Conservation (phyloP, 2,797 vertebrate species). For the Saxicola maurus region DNA sequence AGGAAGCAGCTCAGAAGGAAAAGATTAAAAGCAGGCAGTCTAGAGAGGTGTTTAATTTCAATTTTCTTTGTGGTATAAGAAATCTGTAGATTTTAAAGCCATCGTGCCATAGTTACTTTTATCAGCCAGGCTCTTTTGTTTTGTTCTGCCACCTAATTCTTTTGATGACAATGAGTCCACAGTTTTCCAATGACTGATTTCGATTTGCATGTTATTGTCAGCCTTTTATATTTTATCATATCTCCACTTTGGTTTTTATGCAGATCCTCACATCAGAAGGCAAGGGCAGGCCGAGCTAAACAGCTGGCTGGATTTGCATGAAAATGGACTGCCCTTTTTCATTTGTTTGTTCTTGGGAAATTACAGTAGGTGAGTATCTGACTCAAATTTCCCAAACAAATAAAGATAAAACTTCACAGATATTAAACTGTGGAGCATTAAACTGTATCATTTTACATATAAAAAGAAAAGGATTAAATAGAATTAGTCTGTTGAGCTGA, state of each 20-base stretch:
- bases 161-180: conserved; percentile 71
- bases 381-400: conserved; percentile 73
- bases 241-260: conserved; percentile 74
- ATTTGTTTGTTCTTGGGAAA: conserved; percentile 77
- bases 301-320: conserved; percentile 81
- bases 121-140: conserved; percentile 74
- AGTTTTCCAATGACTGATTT: conserved; percentile 71
- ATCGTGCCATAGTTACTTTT: conserved; percentile 71
- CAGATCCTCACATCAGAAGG: conserved; percentile 73
- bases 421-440: conserved; percentile 62
- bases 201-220: conserved; percentile 75
- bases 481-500: conserved; percentile 57
- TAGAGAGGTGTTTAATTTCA: conserved; percentile 62
- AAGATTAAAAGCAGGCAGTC: conserved; percentile 62
- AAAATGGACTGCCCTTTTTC: conserved; percentile 75
- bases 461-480: conserved; percentile 67
- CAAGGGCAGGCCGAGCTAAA: conserved; percentile 70
- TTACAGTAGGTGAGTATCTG: conserved; percentile 75
- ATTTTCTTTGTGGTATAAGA: conserved; percentile 54
- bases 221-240: conserved; percentile 69
- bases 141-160: conserved; percentile 81
- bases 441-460: conserved; percentile 68
- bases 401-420: conserved; percentile 71
- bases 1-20: conserved; percentile 43
- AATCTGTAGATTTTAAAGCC: conserved; percentile 62